A percentile compares a stretch with the other conserved stretches of the same genome.
Conservation (phyloP, 2,888 invertebrate genomes). For the Eupithecia vulgata region DNA sequence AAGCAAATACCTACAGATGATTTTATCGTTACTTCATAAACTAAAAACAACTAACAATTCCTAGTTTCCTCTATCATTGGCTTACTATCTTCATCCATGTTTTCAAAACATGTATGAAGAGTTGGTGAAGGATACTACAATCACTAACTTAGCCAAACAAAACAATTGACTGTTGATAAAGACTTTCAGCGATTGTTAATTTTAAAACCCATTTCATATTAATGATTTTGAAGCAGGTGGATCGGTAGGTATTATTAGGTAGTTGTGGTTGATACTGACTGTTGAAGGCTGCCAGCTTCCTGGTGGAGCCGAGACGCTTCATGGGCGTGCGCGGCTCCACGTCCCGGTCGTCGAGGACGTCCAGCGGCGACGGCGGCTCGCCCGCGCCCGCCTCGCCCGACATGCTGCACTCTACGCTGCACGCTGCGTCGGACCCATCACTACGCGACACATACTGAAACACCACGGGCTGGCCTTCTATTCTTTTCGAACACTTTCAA, state of each 20-base stretch:
- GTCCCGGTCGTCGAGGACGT: slow-evolving; percentile 91
- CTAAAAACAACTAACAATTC: too few species aligned
- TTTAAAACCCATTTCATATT: not conserved
- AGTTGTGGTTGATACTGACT: slow-evolving; percentile 84
- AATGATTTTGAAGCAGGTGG: not conserved
- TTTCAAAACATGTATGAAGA: too few species aligned
- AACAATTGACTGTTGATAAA: not conserved
- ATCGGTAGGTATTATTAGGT: not conserved
- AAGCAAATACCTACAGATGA: too few species aligned
- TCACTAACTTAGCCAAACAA: not conserved
- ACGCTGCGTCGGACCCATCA: not conserved
- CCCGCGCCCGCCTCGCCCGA: not conserved
- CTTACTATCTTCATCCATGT: not conserved
- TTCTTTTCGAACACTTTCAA: not conserved
- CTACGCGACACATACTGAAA: not conserved
- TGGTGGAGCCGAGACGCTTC: slow-evolving; percentile 90
- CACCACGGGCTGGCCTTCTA: not conserved
- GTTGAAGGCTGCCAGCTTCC: slow-evolving; percentile 90
- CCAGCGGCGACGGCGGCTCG: slow-evolving; percentile 88
- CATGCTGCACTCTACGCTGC: not conserved
- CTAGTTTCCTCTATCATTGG: too few species aligned
- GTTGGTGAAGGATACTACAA: not conserved
- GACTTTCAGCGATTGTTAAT: not conserved
- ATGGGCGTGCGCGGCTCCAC: slow-evolving; percentile 91
- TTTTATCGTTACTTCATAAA: too few species aligned